Evolutionary conservation across 2,797 vertebrate genomes (phyloP), one percentile per base, ranked within the genome.

Genomic region (Microctenopoma steveboyesi): DNA sequence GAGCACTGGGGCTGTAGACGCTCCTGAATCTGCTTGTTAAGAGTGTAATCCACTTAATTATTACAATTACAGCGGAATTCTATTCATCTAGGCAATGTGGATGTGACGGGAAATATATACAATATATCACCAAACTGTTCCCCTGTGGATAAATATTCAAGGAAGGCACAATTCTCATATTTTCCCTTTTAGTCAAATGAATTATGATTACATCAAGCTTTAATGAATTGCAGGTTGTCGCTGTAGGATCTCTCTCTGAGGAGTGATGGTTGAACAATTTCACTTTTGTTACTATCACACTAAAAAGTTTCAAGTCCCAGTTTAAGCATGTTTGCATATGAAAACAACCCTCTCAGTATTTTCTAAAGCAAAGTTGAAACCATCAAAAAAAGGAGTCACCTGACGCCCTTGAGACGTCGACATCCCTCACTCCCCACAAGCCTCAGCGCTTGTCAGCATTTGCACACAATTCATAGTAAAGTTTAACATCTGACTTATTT

Each of bases 401-500:
- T 35, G 64, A 58, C 0, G 48, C 51, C 35, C 14, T 18, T 0
- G 54, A 66, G 74, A 48, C 56, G 12, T 27, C 16, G 5, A 0
- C 60, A 28, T 48, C 55, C 40, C 37, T 58, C 72, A 2, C 63
- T 27, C 59, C 61, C 58, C 7, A 1, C 1, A 13, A 72, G 59
- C 27, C 51, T 28, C 39, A 0, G 0, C 1, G 15, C 40, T 71
- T 75, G 62, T 59, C 78, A 62, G 48, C 51, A 47, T 85, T 77
- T 54, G 64, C 68, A 79, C 40, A 27, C 67, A 2, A 35, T 40
- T 72, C 73, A 54, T 7, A 37, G 49, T 51, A 70, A 83, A 86
- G 76, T 57, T 73, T 78, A 14, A 77, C 69, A 74, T 69, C 66
- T 72, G 65, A 61, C 65, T 75, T 69, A 42, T 64, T 72, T 56